A percentile compares a stretch with the other conserved stretches of the same genome.
These are phyloP conservation scores for Cyrtorhinus lividipennis DNA, from an alignment of 1,140 invertebrate genomes.

Conservation along the genomic window DNA sequence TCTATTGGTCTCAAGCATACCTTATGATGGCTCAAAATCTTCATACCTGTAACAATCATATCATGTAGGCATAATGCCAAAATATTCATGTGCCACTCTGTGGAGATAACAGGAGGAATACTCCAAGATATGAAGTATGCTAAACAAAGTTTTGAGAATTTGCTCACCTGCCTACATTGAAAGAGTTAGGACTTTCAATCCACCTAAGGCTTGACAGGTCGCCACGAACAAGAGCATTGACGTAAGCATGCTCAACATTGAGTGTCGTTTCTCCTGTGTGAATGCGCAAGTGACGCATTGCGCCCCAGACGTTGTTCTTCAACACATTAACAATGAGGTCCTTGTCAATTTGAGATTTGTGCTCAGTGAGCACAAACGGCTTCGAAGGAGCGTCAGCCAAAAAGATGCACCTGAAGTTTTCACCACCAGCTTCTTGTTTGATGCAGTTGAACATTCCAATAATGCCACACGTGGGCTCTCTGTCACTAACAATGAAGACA, in stretches of 20 bases:
- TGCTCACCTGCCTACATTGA: conserved; percentile 74
- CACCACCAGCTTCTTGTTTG: too few relatives aligned
- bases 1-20: conserved; percentile 89
- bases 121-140: too few relatives aligned
- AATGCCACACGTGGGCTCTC: too few relatives aligned
- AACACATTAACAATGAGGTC: conserved; percentile 75
- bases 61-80: too few relatives aligned
- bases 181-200: conserved; percentile 70
- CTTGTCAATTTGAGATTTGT: conserved; percentile 51
- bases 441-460: too few relatives aligned
- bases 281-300: conserved; percentile 68
- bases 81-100: too few relatives aligned
- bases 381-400: too few relatives aligned
- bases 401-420: too few relatives aligned
- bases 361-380: too few relatives aligned
- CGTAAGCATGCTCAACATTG: conserved; percentile 71
- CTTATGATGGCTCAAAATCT: conserved; percentile 83
- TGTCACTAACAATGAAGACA: too few relatives aligned
- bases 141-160: conserved; percentile 65
- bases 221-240: conserved; percentile 77
- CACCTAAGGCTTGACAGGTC: conserved; percentile 84
- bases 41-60: too few relatives aligned
- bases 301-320: conserved; percentile 63
- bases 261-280: conserved; percentile 44
- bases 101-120: too few relatives aligned